Conservation (phyloP, 2,797 vertebrate species). For the Pampus argenteus region DNA sequence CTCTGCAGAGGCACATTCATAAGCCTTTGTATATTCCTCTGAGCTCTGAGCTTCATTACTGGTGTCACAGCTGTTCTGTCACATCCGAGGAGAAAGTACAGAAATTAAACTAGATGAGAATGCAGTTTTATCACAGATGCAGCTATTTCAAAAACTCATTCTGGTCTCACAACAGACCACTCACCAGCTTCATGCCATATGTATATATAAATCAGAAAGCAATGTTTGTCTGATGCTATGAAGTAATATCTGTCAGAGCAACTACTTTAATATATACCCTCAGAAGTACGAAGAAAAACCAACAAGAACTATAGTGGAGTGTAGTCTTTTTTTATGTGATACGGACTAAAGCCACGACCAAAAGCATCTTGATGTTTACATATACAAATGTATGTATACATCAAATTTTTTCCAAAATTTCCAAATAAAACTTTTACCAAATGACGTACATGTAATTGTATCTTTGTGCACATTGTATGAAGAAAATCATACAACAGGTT, state of each 20-base stretch:
- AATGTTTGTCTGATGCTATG: too few species aligned
- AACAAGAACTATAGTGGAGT: neutral
- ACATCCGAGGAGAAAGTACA: slow-evolving; percentile 18
- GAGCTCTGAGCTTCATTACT: slow-evolving; percentile 36
- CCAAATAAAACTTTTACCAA: neutral
- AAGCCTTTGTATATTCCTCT: slow-evolving; percentile 37
- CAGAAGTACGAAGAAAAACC: neutral
- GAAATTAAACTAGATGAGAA: slow-evolving; percentile 17
- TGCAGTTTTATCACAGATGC: slow-evolving; percentile 15
- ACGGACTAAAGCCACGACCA: neutral
- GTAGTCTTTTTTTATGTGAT: too few species aligned
- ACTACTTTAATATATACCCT: neutral
- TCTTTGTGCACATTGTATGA: neutral
- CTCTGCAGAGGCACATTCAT: slow-evolving; percentile 32
- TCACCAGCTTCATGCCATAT: neutral
- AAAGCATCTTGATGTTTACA: neutral
- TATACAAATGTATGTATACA: too few species aligned
- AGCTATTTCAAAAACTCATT: slow-evolving; percentile 11
- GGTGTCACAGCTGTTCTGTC: slow-evolving; percentile 37
- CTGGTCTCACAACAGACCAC: neutral
- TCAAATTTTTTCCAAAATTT: neutral
- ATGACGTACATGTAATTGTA: neutral
- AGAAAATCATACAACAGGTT: slow-evolving; percentile 15
- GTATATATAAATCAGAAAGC: too few species aligned
- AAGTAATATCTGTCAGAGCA: too few species aligned